Conservation (phyloP, 2,113 vertebrate genomes). For the Corythornis vintsioides region DNA sequence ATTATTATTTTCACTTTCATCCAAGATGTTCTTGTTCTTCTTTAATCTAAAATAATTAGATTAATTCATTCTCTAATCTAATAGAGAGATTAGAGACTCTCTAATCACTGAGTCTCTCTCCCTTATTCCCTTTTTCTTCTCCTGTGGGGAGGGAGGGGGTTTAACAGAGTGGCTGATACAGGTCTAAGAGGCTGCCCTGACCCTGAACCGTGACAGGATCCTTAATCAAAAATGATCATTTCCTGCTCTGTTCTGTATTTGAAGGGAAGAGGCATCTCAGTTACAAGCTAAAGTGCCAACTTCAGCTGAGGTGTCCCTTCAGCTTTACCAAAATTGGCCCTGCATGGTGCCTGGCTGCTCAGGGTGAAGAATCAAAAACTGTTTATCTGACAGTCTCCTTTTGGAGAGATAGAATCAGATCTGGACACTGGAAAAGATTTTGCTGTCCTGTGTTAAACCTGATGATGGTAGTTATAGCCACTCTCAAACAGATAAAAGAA, state of each 20-base stretch:
- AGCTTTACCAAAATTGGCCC: not conserved
- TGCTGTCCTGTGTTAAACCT: not conserved
- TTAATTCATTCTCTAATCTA: too few species aligned
- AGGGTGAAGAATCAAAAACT: accelerated
- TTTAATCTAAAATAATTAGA: too few species aligned
- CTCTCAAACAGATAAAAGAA: not conserved
- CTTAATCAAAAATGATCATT: not conserved
- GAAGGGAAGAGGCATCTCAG: not conserved
- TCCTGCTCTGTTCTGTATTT: not conserved
- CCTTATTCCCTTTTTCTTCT: too few species aligned
- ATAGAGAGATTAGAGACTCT: too few species aligned
- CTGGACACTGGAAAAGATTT: not conserved
- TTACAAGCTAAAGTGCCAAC: not conserved
- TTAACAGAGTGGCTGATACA: too few species aligned
- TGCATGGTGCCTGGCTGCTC: not conserved
- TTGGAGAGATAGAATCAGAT: not conserved
- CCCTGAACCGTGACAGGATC: not conserved
- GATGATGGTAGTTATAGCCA: not conserved
- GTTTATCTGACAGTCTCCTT: not conserved
- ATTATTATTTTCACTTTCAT: too few species aligned
- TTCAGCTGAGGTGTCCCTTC: not conserved
- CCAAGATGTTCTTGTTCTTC: too few species aligned
- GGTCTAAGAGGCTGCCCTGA: too few species aligned
- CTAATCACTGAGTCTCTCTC: too few species aligned
- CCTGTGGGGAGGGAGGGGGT: too few species aligned